Conservation (phyloP, 2,888 invertebrate species). For the Muschampia plurimacula region DNA sequence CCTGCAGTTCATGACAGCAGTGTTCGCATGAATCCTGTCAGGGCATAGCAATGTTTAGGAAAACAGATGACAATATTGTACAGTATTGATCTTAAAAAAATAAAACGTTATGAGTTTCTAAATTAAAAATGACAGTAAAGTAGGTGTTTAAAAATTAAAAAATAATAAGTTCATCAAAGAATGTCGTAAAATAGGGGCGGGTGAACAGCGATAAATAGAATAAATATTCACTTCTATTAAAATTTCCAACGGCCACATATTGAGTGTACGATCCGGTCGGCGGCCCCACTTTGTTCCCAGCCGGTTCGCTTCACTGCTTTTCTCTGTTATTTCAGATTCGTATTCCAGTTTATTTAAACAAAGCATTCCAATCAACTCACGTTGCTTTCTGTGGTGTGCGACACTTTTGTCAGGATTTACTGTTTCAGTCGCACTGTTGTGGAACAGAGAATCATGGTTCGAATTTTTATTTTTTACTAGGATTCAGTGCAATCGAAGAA, state of each 20-base stretch:
- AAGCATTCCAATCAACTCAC: conserved; percentile 5
- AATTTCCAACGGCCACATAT: background rate
- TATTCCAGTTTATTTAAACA: conserved; percentile 12
- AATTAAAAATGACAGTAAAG: too few relatives aligned
- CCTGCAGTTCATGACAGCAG: too few relatives aligned
- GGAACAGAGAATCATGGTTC: background rate
- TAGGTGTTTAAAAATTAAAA: too few relatives aligned
- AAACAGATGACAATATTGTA: too few relatives aligned
- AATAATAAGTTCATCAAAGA: too few relatives aligned
- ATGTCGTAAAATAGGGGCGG: too few relatives aligned
- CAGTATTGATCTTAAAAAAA: too few relatives aligned
- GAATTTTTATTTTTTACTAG: background rate
- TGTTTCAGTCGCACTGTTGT: background rate
- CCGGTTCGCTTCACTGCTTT: background rate
- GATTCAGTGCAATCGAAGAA: too few relatives aligned
- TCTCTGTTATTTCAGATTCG: conserved; percentile 1
- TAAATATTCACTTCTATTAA: background rate
- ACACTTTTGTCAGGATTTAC: background rate
- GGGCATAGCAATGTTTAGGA: too few relatives aligned
- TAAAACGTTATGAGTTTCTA: too few relatives aligned
- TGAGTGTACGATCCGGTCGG: background rate
- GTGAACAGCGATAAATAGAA: too few relatives aligned
- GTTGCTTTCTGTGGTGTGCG: background rate
- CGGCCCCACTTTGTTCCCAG: background rate
- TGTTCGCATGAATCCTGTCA: too few relatives aligned